A percentile compares a stretch with the other conserved stretches of the same genome.
Conservation (phyloP, 2,888 invertebrate species). For the Pollenia amentaria region DNA sequence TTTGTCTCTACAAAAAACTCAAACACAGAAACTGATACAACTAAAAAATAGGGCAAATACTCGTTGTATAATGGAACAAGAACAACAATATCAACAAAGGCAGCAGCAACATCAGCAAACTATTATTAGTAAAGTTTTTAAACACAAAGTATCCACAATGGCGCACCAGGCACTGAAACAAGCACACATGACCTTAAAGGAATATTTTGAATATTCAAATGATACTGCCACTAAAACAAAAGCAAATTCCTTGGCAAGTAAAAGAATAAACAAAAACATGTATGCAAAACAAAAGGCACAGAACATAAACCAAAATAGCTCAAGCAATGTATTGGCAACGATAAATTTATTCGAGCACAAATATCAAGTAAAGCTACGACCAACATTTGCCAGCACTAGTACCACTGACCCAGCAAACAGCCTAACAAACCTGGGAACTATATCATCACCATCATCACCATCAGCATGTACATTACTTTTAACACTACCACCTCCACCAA, state of each 20-base stretch:
- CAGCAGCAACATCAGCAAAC: conserved; percentile 54
- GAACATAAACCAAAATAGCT: conserved; percentile 25
- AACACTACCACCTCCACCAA: conserved; percentile 19
- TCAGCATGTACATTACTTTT: conserved; percentile 31
- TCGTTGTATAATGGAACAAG: conserved; percentile 29
- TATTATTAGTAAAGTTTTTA: conserved; percentile 58
- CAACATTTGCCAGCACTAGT: conserved; percentile 53
- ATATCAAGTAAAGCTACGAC: conserved; percentile 29
- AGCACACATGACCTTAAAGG: conserved; percentile 62
- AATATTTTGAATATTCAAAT: conserved; percentile 49
- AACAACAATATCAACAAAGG: conserved; percentile 29
- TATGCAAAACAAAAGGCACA: conserved; percentile 48
- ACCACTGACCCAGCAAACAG: conserved; percentile 58
- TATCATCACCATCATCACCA: conserved; percentile 21
- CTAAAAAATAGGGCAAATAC: background rate
- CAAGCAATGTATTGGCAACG: conserved; percentile 43
- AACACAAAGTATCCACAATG: conserved; percentile 54
- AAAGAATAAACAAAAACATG: conserved; percentile 62
- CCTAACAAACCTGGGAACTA: conserved; percentile 48
- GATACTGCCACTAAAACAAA: conserved; percentile 30
- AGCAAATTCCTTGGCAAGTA: conserved; percentile 29
- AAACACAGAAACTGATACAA: conserved; percentile 45
- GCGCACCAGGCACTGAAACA: conserved; percentile 52
- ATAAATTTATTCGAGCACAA: conserved; percentile 42
- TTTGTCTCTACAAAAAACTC: conserved; percentile 43